Base-by-base conservation (phyloP, 1,140 invertebrate species). In the Atta cephalotes region DNA sequence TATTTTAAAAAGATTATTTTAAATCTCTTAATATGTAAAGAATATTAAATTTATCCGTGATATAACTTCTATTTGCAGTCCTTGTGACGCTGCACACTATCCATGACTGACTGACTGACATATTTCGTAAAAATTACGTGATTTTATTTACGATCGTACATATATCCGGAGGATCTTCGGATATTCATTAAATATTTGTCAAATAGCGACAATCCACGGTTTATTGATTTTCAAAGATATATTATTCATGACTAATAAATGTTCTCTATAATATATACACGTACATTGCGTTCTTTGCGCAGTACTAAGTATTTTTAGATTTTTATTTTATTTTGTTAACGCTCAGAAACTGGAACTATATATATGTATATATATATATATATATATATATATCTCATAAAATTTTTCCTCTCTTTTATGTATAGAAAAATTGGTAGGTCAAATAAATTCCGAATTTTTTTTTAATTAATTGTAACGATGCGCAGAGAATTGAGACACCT, bases 61-160 rank as follows among this genome's bases (percentile, higher is more conserved):
- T 14, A 16, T 56, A 14, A 58, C 31, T 81, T 65, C 2, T 71
- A 74, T 35, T 74, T 82, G 39, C 9, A 82, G 31, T 60, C 56
- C 18, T 51, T 74, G 56, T 49, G 14, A 81, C 16, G 25, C 49
- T 49, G 35, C 18, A 60, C 16, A 5, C 21, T 53, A 21, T 12
- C 5, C 39, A 72, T 6, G 31, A 51, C 3, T 72, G 35, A 82
- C n/a, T 6, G 21, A 71, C 14, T 45, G 10, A 49, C 63, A 80
- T 53, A 39, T 5, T 74, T 72, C 25, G 25, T 74, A 82, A 81
- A 81, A 82, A 0, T 28, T 82, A 74, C 35, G 21, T n/a, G 49
- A 71, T 81, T 81, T 62, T 71, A 71, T 28, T 80, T 68, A 35
- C 18, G 3, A 31, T 7, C 1, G 21, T n/a, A 16, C n/a, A 51